Percentiles rank a stretch among this genome's conserved stretches.
Evolutionary conservation across 2,888 invertebrate genomes (phyloP).

Genomic region (Eupithecia pulchellata): DNA sequence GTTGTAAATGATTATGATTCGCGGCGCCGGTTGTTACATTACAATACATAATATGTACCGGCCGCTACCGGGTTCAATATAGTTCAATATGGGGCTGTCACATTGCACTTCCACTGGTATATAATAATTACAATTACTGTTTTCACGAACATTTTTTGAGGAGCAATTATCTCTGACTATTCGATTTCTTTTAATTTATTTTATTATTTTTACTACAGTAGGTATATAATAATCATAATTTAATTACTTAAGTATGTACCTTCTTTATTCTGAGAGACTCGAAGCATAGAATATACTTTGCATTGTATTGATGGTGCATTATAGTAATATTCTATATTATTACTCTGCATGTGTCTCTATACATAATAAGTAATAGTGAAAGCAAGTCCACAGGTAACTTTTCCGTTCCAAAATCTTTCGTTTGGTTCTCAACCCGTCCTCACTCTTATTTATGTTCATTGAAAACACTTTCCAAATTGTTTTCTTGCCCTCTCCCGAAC

Average conservation of each 20-base stretch:
- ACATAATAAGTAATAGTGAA: too few species aligned
- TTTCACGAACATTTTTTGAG: background rate
- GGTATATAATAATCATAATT: background rate
- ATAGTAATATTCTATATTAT: too few species aligned
- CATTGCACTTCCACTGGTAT: too few species aligned
- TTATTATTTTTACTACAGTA: background rate
- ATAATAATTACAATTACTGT: too few species aligned
- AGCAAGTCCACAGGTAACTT: too few species aligned
- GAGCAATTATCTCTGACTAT: background rate
- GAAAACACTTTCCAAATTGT: slow-evolving; percentile 48
- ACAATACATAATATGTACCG: too few species aligned
- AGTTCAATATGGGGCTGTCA: slow-evolving; percentile 19
- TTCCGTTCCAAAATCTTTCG: background rate
- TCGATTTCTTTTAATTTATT: background rate
- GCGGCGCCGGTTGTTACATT: slow-evolving; percentile 12
- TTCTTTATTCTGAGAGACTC: background rate
- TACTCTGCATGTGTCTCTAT: too few species aligned
- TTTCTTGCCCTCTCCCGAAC: slow-evolving; percentile 24
- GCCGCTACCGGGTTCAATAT: slow-evolving; percentile 11
- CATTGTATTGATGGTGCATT: too few species aligned
- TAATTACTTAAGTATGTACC: background rate
- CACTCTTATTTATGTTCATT: slow-evolving; percentile 29
- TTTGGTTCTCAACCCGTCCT: slow-evolving; percentile 18
- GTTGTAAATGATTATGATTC: slow-evolving; percentile 33
- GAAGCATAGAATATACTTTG: too few species aligned